Evolutionary conservation across 1,140 invertebrate genomes (phyloP), one percentile per base, ranked within the genome.

Genomic region (Zophobas atratus): DNA sequence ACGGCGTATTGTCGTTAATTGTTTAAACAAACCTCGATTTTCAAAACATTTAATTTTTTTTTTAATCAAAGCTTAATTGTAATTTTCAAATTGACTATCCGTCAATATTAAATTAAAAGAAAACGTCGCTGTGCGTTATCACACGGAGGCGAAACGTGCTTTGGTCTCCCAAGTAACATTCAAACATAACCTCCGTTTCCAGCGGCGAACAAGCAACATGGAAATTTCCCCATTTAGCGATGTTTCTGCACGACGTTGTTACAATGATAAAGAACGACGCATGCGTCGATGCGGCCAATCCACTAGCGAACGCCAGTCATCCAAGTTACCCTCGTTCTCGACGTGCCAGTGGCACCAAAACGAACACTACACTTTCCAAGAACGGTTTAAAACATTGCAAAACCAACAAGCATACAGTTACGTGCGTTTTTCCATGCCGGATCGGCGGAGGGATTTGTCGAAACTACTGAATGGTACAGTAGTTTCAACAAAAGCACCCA

Each of bases 141-240:
- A n/a, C 46, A 71, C 49, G 41, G 8, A 33, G 70, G 34, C 70
- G 43, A 51, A 51, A 72, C 48, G 70, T 51, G 70, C 70, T 33
- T 51, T n/a, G 48, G 39, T 70, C 63, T 36, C 38, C 33, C 34
- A 53, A 49, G 46, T 71, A 53, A 71, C 70, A 71, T 53, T 72
- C 51, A 56, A 72, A 56, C 46, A 72, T 72, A 72, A 72, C 70
- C 70, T 49, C 46, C 70, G 70, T 51, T 72, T 51, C 32, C 46
- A 43, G 35, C 36, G 34, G 70, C 43, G 51, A 32, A 72, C 6
- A 67, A 38, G 39, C n/a, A 51, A 72, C 70, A 72, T 72, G 70
- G 70, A 72, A 72, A 72, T 53, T 72, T 72, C 70, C 70, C 70
- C 70, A 41, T 56, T 72, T 67, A 67, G 60, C 60, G 70, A 20